Evolutionary conservation across 2,888 invertebrate species (phyloP).

Genomic region (Aplocera efformata): DNA sequence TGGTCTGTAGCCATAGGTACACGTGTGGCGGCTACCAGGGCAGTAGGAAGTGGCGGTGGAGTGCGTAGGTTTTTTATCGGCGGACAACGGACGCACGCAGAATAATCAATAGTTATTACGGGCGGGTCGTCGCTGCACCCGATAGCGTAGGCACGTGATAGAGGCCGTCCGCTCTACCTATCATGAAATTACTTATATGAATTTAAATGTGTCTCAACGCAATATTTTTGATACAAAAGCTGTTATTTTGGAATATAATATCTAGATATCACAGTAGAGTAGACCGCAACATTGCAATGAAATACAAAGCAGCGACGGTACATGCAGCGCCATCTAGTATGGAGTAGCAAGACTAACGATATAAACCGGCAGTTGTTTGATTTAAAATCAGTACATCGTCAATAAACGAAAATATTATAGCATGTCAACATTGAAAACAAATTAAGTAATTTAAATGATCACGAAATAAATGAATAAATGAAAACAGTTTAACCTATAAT

Average conservation of each 20-base stretch:
- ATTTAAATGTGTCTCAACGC: constrained; percentile 6
- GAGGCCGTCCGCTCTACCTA: constrained; percentile 65
- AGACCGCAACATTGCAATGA: not conserved
- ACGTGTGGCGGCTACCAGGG: constrained; percentile 49
- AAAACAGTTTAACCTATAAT: too few relatives aligned
- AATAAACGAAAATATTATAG: too few relatives aligned
- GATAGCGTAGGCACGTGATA: constrained; percentile 28
- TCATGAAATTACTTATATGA: constrained; percentile 14
- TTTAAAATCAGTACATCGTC: too few relatives aligned
- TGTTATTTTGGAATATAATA: too few relatives aligned
- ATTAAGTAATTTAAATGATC: too few relatives aligned
- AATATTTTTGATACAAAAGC: constrained; percentile 3
- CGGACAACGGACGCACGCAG: constrained; percentile 64
- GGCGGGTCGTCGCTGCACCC: too few relatives aligned
- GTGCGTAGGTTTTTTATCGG: constrained; percentile 63
- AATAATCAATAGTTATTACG: constrained; percentile 3
- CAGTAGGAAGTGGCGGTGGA: constrained; percentile 54
- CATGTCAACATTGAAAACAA: too few relatives aligned
- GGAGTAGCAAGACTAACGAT: constrained; percentile 27
- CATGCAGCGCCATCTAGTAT: constrained; percentile 38
- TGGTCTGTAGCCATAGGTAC: constrained; percentile 6
- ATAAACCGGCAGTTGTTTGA: too few relatives aligned
- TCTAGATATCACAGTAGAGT: not conserved
- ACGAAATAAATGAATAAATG: too few relatives aligned
- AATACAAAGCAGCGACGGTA: not conserved